These are phyloP conservation scores for Syrmaticus mikado DNA, from an alignment of 2,113 vertebrate genomes.

Conservation along the genomic window DNA sequence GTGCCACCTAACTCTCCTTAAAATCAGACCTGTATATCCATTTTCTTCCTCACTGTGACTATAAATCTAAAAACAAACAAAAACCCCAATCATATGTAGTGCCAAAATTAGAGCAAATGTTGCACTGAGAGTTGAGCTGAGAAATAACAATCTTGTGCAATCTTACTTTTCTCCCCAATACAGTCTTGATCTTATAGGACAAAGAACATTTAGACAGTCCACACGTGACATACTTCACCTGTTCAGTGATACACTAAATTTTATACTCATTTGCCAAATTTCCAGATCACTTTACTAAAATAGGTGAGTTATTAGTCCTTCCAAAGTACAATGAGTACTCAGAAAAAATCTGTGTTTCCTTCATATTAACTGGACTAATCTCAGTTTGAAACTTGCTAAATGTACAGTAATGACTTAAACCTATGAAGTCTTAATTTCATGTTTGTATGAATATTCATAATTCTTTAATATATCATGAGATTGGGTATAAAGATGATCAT, in stretches of 20 bases:
- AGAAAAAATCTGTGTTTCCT: not conserved
- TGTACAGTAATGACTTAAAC: not conserved
- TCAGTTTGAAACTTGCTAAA: not conserved
- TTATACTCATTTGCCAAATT: not conserved
- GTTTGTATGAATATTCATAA: fast-evolving
- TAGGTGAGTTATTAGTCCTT: not conserved
- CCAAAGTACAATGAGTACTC: not conserved
- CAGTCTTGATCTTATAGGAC: not conserved
- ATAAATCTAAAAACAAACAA: not conserved
- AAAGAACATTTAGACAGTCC: not conserved
- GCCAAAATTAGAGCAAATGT: not conserved
- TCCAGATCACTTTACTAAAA: not conserved
- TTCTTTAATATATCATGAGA: not conserved
- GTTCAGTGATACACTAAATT: not conserved
- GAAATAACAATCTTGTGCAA: not conserved
- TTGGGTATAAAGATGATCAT: not conserved
- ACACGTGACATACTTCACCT: not conserved
- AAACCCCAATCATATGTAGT: fast-evolving
- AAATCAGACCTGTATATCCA: not conserved
- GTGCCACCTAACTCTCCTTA: not conserved
- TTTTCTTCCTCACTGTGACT: not conserved
- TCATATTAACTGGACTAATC: not conserved
- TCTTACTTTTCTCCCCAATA: not conserved
- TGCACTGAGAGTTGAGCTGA: not conserved
- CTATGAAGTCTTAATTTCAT: not conserved